Base-by-base conservation (phyloP, 2,797 vertebrate genomes). In the Distichodus sexfasciatus region DNA sequence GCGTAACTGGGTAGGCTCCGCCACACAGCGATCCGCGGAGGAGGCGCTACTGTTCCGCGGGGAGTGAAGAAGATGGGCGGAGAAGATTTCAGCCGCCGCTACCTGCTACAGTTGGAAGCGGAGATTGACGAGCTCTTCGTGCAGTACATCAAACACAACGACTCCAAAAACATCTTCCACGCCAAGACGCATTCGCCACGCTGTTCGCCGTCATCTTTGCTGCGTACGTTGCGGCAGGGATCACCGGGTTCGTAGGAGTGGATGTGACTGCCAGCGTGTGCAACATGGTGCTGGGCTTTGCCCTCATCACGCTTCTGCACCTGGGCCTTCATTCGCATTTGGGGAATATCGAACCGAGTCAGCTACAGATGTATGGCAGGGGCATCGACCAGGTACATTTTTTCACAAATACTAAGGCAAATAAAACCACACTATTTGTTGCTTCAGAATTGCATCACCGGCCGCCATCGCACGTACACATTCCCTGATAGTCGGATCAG, bases 111-210 rank as follows among this genome's bases (percentile, higher is more conserved):
- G 84, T 88, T 99, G 88, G 95, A 98, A 84, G 87, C 79, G 0
- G 97, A 99, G 78, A 90, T 99, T 2, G 96, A 98, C 10, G 96
- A 98, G 91, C 92, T 97, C 55, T 99, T 97, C 55, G 88, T 98
- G 79, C 96, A 99, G 87, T 99, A 98, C 82, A 96, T 99, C 90
- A 99, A 99, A 81, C 97, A 99, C 94, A 99, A 99, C 57, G 97
- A 99, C 87, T 98, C 96, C 93, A 99, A 99, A 91, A 99, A 99
- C 90, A 99, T 99, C 93, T 99, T 99, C 91, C 97, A 99, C 0
- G 96, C 97, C 0, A 96, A 24, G 95, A 96, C 73, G 98, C 97
- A 26, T 96, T 96, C 0, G 96, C 97, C 88, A 99, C 97, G 0
- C 94, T 99, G 68, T 99, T 99, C 6, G 97, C 99, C 79, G 96